phyloP scores from a whole-genome alignment of 2,888 invertebrate species.

The Amiota communis region DNA sequence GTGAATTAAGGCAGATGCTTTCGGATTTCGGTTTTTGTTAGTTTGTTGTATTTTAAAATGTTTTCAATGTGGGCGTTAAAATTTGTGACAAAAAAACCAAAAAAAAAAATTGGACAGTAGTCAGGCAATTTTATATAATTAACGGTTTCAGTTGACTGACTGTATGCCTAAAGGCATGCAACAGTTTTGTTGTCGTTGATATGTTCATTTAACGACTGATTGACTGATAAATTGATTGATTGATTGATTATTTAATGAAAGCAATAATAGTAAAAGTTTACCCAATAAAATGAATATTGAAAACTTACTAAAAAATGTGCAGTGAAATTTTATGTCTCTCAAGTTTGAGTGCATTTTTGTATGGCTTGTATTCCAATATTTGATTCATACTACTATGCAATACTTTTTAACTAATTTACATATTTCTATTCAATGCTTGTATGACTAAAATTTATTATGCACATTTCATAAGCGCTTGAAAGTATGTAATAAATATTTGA shows the following conservation, averaged over 20 bases:
- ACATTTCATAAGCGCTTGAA: too few species aligned
- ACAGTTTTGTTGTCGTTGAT: slow-evolving; percentile 16
- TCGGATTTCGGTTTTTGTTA: neutral
- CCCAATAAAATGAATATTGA: neutral
- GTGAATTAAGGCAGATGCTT: slow-evolving; percentile 24
- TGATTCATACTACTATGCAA: too few species aligned
- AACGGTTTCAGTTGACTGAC: slow-evolving; percentile 36
- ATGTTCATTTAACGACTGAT: neutral
- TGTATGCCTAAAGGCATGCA: neutral
- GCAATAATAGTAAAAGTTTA: neutral
- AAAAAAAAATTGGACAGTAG: neutral
- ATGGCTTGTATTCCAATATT: too few species aligned
- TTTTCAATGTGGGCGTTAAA: too few species aligned
- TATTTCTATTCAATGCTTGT: too few species aligned
- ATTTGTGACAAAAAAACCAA: too few species aligned
- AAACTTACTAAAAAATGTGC: neutral
- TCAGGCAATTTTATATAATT: neutral
- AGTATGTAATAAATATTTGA: too few species aligned
- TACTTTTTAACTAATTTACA: too few species aligned
- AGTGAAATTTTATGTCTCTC: neutral
- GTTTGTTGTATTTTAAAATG: slow-evolving; percentile 2
- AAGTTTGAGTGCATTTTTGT: too few species aligned
- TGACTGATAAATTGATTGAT: neutral
- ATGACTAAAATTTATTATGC: too few species aligned
- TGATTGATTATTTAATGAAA: slow-evolving; percentile 6